A percentile compares a stretch with the other conserved stretches of the same genome.
Evolutionary conservation across 2,888 invertebrate species (phyloP).

Genomic region (Cosmia trapezina): DNA sequence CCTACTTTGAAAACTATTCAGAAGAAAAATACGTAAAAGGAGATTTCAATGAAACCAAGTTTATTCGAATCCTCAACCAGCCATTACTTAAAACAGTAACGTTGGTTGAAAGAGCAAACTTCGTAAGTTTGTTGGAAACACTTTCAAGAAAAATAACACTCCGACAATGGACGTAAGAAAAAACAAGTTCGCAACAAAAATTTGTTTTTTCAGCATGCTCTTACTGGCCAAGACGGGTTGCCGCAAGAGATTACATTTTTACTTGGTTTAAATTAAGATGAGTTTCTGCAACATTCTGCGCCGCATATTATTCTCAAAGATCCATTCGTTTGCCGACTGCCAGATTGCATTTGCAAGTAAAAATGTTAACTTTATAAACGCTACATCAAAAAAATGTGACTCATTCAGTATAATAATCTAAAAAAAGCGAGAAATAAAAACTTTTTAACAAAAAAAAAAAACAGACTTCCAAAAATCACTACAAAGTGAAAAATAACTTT

Average conservation of each 20-base stretch:
- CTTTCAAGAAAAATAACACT: conserved; percentile 54
- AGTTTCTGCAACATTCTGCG: conserved; percentile 44
- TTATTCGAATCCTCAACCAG: conserved; percentile 12
- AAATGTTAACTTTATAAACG: conserved; percentile 5
- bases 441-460: too few relatives aligned
- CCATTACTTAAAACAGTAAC: conserved; percentile 38
- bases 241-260: conserved; percentile 59
- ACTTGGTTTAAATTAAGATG: conserved; percentile 54
- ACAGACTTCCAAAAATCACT: too few relatives aligned
- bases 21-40: neutral
- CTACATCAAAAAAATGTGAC: conserved; percentile 2
- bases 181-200: conserved; percentile 48
- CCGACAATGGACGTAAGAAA: conserved; percentile 42
- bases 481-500: too few relatives aligned
- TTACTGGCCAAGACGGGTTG: conserved; percentile 26
- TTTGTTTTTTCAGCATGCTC: conserved; percentile 22
- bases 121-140: conserved; percentile 40
- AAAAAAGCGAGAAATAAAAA: too few relatives aligned
- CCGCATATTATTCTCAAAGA: conserved; percentile 42
- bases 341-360: conserved; percentile 39
- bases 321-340: conserved; percentile 19
- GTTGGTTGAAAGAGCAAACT: conserved; percentile 41
- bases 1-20: neutral
- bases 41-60: conserved; percentile 22
- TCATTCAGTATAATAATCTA: neutral